Percentiles rank a stretch among this genome's conserved stretches.
phyloP scores from a whole-genome alignment of 2,113 vertebrate genomes.

The Miniopterus natalensis region DNA sequence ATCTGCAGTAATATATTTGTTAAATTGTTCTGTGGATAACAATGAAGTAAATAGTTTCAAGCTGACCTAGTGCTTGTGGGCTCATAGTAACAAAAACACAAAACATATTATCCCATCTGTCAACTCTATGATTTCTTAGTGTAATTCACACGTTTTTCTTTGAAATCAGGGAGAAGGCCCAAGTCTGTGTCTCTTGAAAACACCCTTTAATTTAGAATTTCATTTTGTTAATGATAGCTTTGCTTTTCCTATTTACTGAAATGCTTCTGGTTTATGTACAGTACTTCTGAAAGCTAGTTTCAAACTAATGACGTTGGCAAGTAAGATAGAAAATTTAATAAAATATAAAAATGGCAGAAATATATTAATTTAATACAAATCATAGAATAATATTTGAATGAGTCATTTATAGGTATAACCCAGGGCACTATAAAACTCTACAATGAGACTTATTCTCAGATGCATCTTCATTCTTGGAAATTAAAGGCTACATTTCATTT shows the following conservation, averaged over 20 bases:
- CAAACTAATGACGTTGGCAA: conserved; percentile 68
- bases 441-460: conserved; percentile 69
- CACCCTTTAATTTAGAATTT: conserved; percentile 38
- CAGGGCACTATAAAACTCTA: conserved; percentile 79
- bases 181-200: conserved; percentile 7
- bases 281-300: conserved; percentile 59
- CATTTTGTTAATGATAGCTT: conserved; percentile 36
- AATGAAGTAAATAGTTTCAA: conserved; percentile 65
- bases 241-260: conserved; percentile 45
- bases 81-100: conserved; percentile 58
- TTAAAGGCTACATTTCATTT: conserved; percentile 79
- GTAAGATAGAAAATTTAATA: conserved; percentile 70
- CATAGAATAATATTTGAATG: conserved; percentile 71
- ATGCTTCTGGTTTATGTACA: conserved; percentile 31
- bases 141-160: conserved; percentile 32
- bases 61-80: conserved; percentile 55
- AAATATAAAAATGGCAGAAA: conserved; percentile 57
- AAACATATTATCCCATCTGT: conserved; percentile 5
- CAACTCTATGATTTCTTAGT: conserved; percentile 14
- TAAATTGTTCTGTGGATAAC: conserved; percentile 51
- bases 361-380: conserved; percentile 77
- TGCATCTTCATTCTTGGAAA: conserved; percentile 84
- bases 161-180: not conserved
- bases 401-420: conserved; percentile 80
- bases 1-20: conserved; percentile 50